phyloP scores from a whole-genome alignment of 37 sponge, comb jelly and placozoan species.

The Cliona cf. orientalis region DNA sequence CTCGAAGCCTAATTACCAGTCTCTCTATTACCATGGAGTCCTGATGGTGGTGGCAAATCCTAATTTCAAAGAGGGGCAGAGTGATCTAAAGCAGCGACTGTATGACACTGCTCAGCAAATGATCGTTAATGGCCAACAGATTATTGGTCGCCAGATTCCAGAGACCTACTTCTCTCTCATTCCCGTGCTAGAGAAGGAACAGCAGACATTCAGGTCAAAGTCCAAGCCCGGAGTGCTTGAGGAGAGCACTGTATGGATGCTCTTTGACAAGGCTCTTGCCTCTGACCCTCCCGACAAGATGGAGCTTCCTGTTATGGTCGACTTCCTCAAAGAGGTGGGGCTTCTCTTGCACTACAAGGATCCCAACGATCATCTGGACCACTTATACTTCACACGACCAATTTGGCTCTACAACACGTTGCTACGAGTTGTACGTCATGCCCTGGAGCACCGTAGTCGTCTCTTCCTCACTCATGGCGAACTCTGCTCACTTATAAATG shows the following conservation, averaged over 20 bases:
- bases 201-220: neutral
- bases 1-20: constrained; percentile 26
- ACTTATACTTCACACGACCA: constrained; percentile 66
- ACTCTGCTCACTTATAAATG: constrained; percentile 33
- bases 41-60: constrained; percentile 31
- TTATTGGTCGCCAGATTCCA: constrained; percentile 48
- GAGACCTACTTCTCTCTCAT: constrained; percentile 73
- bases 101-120: constrained; percentile 67
- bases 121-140: constrained; percentile 35
- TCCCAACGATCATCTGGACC: constrained; percentile 71
- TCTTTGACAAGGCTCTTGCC: constrained; percentile 48
- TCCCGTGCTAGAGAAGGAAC: constrained; percentile 52
- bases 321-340: constrained; percentile 68
- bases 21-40: constrained; percentile 51
- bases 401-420: constrained; percentile 61
- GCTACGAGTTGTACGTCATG: constrained; percentile 29
- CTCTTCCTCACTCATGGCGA: constrained; percentile 20
- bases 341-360: constrained; percentile 70
- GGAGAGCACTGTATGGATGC: constrained; percentile 62
- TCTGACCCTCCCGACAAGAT: constrained; percentile 54
- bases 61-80: constrained; percentile 15
- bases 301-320: constrained; percentile 73
- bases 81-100: constrained; percentile 65
- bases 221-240: constrained; percentile 52
- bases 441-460: constrained; percentile 11